A percentile compares a stretch with the other conserved stretches of the same genome.
These are phyloP conservation scores for Melospiza georgiana DNA, from an alignment of 2,113 vertebrate genomes.

Conservation along the genomic window DNA sequence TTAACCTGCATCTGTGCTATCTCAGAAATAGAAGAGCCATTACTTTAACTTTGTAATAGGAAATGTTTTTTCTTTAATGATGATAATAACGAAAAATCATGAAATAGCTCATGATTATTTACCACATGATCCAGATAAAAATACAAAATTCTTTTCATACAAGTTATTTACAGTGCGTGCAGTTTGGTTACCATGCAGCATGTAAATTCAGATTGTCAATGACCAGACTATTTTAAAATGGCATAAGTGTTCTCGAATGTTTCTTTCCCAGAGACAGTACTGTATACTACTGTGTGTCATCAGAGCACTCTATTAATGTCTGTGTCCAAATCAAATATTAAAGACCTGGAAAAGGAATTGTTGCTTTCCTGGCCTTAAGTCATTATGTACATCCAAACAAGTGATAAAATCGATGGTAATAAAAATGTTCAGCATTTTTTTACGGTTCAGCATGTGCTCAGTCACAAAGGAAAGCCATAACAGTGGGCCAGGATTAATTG, in stretches of 20 bases:
- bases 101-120: constrained; percentile 27
- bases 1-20: background rate
- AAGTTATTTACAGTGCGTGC: background rate
- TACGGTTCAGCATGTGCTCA: background rate
- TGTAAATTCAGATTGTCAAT: constrained; percentile 17
- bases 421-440: background rate
- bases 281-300: background rate
- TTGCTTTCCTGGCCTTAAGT: background rate
- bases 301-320: background rate
- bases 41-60: background rate
- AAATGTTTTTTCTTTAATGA: constrained; percentile 27
- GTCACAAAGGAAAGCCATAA: background rate
- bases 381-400: constrained; percentile 16
- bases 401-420: background rate
- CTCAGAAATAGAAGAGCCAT: background rate
- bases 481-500: background rate
- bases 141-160: background rate
- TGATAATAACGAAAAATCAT: background rate
- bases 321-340: background rate
- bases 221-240: constrained; percentile 55
- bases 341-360: background rate
- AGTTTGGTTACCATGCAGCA: constrained; percentile 31
- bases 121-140: background rate
- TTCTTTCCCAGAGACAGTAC: background rate
- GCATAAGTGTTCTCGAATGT: background rate